phyloP scores from a whole-genome alignment of 1,140 invertebrate species.

The Medauroidea extradentata region DNA sequence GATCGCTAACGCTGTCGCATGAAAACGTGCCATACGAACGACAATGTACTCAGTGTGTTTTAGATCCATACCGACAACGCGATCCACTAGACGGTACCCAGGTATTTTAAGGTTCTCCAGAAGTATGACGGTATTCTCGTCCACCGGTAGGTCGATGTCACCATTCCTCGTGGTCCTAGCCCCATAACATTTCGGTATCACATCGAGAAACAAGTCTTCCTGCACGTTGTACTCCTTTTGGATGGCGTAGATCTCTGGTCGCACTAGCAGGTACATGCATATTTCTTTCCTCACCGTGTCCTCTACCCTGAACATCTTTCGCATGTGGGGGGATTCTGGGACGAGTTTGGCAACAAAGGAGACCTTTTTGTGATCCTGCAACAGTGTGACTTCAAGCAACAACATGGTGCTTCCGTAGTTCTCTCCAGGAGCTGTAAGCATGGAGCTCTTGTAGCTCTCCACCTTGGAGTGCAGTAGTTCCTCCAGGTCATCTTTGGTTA shows the following conservation, averaged over 20 bases:
- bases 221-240: neutral
- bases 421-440: conserved; percentile 2
- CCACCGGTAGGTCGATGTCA: neutral
- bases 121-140: neutral
- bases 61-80: neutral
- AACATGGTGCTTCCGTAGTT: conserved; percentile 13
- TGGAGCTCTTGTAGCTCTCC: neutral
- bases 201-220: neutral
- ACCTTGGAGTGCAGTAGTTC: too few species aligned
- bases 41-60: conserved; percentile 1
- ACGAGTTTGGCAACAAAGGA: neutral
- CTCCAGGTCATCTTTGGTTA: too few species aligned
- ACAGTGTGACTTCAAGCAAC: neutral
- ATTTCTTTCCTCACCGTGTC: conserved; percentile 9
- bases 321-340: neutral
- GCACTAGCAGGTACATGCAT: conserved; percentile 1
- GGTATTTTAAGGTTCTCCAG: conserved; percentile 5
- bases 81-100: neutral
- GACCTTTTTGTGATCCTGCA: neutral
- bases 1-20: neutral
- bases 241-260: neutral
- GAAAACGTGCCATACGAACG: neutral
- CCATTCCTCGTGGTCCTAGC: neutral
- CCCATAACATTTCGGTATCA: neutral
- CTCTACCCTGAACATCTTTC: neutral